Conservation (phyloP, 2,888 invertebrate genomes). For the Drosophila colorata region DNA sequence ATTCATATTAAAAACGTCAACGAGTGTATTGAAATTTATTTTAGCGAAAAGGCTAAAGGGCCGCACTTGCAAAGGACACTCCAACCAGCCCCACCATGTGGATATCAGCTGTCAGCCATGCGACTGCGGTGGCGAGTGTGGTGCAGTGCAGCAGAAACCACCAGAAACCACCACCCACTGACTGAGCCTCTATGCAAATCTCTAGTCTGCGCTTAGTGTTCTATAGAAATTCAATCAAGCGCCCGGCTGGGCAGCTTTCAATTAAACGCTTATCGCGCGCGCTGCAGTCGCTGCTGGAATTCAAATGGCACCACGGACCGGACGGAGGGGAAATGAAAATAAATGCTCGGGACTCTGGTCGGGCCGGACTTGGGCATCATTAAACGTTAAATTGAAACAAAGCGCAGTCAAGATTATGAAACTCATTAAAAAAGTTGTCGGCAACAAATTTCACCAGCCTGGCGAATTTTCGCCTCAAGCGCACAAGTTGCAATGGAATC, state of each 20-base stretch:
- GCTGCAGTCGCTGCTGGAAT: slow-evolving; percentile 53
- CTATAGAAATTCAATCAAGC: slow-evolving; percentile 69
- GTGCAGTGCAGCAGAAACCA: slow-evolving; percentile 1
- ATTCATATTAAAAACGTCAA: slow-evolving; percentile 33
- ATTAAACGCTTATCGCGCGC: slow-evolving; percentile 74
- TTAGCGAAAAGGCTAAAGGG: slow-evolving; percentile 42
- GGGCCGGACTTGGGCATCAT: slow-evolving; percentile 21
- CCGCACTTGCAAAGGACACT: slow-evolving; percentile 31
- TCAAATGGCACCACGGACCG: slow-evolving; percentile 29
- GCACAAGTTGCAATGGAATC: slow-evolving; percentile 33
- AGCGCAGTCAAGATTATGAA: slow-evolving; percentile 73
- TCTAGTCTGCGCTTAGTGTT: slow-evolving; percentile 41
- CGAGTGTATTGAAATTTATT: slow-evolving; percentile 55
- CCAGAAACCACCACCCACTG: neutral
- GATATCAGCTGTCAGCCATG: slow-evolving; percentile 40
- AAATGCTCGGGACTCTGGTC: neutral
- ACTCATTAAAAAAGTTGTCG: slow-evolving; percentile 77
- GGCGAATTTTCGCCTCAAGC: slow-evolving; percentile 40
- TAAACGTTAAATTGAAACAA: slow-evolving; percentile 40
- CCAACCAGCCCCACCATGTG: slow-evolving; percentile 4
- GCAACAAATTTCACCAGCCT: slow-evolving; percentile 52
- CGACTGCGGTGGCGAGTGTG: slow-evolving; percentile 17
- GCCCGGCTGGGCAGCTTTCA: slow-evolving; percentile 62
- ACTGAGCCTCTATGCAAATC: slow-evolving; percentile 19
- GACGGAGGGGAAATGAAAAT: neutral